Base-by-base conservation (phyloP, 2,113 vertebrate species). In the Steatornis caripensis region DNA sequence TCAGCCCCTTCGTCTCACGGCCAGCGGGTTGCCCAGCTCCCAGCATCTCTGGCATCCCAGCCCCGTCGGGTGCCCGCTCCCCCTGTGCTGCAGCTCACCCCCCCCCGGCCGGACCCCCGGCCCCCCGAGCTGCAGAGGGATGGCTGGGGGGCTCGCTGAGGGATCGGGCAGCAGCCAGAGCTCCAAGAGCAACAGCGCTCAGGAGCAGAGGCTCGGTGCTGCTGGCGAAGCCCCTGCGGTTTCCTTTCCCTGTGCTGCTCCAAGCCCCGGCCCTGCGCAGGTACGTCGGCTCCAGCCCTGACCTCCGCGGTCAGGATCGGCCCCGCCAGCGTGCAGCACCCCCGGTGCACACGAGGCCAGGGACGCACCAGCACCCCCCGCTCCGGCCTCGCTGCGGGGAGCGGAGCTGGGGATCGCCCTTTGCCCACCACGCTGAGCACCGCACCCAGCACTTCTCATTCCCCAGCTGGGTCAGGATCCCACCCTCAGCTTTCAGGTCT, bases 41-140 rank as follows among this genome's bases (percentile, higher is more conserved):
- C 0, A 0, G 22, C 20, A 48, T 4, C 34, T 48, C 32, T 5
- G 16, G 20, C 3, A 5, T 43, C 48, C 45, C 39, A 29, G 6
- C 6, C 5, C 10, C 45, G 22, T 9, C 1, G 3, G n/a, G 54
- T 45, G 23, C 37, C n/a, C 0, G 0, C n/a, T n/a, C 5, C 5
- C 26, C 15, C 26, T 5, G 1, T 1, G 1, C 58, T 1, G 0
- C 46, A n/a, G 34, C 19, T 24, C 39, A 54, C 29, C 16, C 15
- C 19, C 32, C 30, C n/a, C 46, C 7, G 4, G 17, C 20, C 69
- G 74, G n/a, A 78, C 51, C 18, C 2, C 0, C 1, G 36, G 46
- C 34, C 51, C 62, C 41, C 22, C 0, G 0, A 29, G 32, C 14
- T 85, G 43, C 21, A 29, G 21, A 11, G 22, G 34, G 27, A 4